Percentiles rank a stretch among this genome's conserved stretches.
These are phyloP conservation scores for Chrysemys picta DNA, from an alignment of 2,113 vertebrate species.

Conservation along the genomic window DNA sequence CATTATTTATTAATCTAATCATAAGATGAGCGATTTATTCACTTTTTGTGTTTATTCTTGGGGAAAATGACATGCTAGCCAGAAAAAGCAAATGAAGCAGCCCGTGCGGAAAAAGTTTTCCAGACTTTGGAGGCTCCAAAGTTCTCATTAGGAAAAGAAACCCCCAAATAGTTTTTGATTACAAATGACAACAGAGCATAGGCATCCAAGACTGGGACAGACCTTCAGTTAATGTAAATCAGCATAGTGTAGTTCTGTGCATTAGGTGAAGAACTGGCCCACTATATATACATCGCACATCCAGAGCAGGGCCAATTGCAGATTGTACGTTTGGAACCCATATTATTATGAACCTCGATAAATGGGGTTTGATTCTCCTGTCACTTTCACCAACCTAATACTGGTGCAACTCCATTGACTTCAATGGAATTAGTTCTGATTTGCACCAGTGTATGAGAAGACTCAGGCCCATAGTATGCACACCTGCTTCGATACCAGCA, in stretches of 20 bases:
- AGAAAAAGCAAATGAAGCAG: conserved; percentile 31
- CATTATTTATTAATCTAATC: conserved; percentile 35
- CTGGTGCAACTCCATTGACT: conserved; percentile 6
- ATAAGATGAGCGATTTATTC: conserved; percentile 41
- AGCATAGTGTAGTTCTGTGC: neutral
- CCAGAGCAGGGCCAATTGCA: neutral
- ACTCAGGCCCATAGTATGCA: conserved; percentile 5
- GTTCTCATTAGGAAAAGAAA: conserved; percentile 18
- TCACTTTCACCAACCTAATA: neutral
- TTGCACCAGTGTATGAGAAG: neutral
- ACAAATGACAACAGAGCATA: conserved; percentile 26
- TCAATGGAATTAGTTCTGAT: conserved; percentile 20
- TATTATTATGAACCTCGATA: neutral
- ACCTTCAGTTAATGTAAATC: neutral
- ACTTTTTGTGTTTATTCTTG: conserved; percentile 9
- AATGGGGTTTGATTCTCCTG: neutral
- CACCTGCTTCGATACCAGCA: neutral
- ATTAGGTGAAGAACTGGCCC: neutral
- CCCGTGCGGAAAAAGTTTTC: neutral
- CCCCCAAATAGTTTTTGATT: neutral
- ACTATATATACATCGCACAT: neutral
- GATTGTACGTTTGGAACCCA: neutral
- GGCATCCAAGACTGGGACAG: neutral
- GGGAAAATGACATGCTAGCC: neutral
- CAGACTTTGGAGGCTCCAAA: neutral